Base-by-base conservation (phyloP, 2,888 invertebrate genomes). In the Meiosimyza decipiens region DNA sequence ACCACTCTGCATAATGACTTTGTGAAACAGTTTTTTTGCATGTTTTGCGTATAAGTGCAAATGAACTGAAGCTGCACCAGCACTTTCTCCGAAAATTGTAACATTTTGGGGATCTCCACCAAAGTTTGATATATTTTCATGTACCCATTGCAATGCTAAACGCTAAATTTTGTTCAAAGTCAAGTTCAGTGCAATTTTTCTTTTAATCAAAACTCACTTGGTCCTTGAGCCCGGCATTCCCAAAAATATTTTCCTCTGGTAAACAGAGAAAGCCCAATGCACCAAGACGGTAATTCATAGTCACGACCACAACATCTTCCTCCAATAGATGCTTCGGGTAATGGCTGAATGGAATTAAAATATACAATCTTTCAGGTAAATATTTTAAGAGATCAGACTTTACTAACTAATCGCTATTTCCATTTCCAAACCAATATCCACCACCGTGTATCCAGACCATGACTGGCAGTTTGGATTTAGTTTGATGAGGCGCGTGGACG, bases 81-180 rank as follows among this genome's bases (percentile, higher is more conserved):
- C 86, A 65, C 86, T 86, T 74, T 86, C 85, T 0, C 87, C 87
- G 40, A 87, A 86, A 3, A 87, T 50, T 0, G 86, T 86, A 0
- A 87, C 80, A 71, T 86, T 87, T 9, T 79, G 73, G 0, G 84
- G 80, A 88, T 89, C 87, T 82, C 88, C 79, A 85, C 87, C 86
- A 83, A 88, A 83, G 83, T 87, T 80, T 78, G 80, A 70, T 84
- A 89, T 80, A 85, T 89, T 78, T 1, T 88, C 89, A 1, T 88
- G 77, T 82, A 87, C 66, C 78, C 88, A 86, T 76, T 88, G 87
- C 78, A 89, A 84, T 12, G 90, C 90, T 33, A 89, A 71, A 50
- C 79, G 86, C 77, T 80, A 33, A 57, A 52, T 18, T 13, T n/a
- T 59, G 16, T 11, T 16, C 3, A 6, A n/a, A 52, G n/a, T 57